Conservation (phyloP, 2,888 invertebrate genomes). For the Eristalis pertinax region DNA sequence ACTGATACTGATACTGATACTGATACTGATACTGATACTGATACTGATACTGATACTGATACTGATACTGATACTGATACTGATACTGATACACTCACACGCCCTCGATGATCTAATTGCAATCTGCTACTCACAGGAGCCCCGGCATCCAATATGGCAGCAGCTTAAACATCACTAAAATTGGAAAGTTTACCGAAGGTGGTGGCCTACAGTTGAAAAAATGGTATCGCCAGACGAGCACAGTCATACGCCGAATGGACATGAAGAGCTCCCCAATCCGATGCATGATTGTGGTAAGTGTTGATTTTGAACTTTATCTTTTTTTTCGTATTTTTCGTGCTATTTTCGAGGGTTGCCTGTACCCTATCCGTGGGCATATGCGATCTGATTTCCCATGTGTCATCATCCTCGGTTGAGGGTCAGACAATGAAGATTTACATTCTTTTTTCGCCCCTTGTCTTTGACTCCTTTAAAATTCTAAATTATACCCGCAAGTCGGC, state of each 20-base stretch:
- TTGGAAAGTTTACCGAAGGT: conserved; percentile 82
- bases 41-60: no score
- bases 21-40: no score
- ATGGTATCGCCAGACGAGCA: conserved; percentile 77
- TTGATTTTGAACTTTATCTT: conserved; percentile 25
- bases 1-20: no score
- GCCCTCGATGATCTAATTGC: background rate
- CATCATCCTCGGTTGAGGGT: conserved; percentile 61
- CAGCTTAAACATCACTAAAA: conserved; percentile 80
- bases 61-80: no score
- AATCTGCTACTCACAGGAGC: conserved; percentile 77
- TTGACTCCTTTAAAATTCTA: conserved; percentile 59
- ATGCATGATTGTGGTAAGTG: conserved; percentile 83
- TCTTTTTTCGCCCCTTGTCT: conserved; percentile 48
- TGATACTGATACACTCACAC: no score
- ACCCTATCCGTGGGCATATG: conserved; percentile 9
- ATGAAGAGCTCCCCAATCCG: conserved; percentile 84
- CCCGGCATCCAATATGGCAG: conserved; percentile 84
- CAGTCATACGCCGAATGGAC: conserved; percentile 81
- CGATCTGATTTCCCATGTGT: conserved; percentile 74
- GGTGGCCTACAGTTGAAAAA: conserved; percentile 75
- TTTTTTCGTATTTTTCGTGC: background rate
- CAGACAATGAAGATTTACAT: conserved; percentile 69
- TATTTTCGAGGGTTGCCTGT: background rate
- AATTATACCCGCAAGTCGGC: conserved; percentile 57